phyloP scores from a whole-genome alignment of 2,797 vertebrate genomes.

The Muraenolepis orangiensis region DNA sequence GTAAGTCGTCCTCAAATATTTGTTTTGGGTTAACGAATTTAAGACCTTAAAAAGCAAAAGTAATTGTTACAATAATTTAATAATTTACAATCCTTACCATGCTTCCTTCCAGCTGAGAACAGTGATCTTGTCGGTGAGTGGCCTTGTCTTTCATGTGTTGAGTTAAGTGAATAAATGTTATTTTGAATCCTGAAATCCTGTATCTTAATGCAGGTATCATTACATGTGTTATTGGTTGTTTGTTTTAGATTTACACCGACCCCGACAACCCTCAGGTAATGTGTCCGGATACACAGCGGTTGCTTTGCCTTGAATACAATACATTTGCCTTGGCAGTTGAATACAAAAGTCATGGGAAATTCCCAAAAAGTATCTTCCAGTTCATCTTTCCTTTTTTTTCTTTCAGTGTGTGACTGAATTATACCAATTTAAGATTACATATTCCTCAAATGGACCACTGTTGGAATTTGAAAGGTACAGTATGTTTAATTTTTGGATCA shows the following conservation, averaged over 20 bases:
- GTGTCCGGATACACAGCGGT: not conserved
- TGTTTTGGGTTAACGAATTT: not conserved
- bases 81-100: conserved; percentile 2
- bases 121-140: conserved; percentile 90
- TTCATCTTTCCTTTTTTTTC: conserved; percentile 7
- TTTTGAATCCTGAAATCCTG: not conserved
- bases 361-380: not conserved
- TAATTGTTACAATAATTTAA: conserved; percentile 22
- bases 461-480: conserved; percentile 87
- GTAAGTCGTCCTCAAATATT: conserved; percentile 76
- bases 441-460: conserved; percentile 76
- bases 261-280: conserved; percentile 84
- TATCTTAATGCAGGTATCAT: conserved; percentile 31
- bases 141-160: conserved; percentile 1
- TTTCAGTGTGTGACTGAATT: conserved; percentile 91
- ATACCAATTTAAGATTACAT: conserved; percentile 94
- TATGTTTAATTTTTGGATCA: conserved; percentile 3
- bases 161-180: not conserved
- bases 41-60: not conserved
- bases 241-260: conserved; percentile 86
- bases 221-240: conserved; percentile 28
- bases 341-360: not conserved
- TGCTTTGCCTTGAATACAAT: not conserved
- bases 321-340: conserved; percentile 1
- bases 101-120: conserved; percentile 78